Base-by-base conservation (phyloP, 2,113 vertebrate genomes). In the Ptilorrhoa leucosticta region DNA sequence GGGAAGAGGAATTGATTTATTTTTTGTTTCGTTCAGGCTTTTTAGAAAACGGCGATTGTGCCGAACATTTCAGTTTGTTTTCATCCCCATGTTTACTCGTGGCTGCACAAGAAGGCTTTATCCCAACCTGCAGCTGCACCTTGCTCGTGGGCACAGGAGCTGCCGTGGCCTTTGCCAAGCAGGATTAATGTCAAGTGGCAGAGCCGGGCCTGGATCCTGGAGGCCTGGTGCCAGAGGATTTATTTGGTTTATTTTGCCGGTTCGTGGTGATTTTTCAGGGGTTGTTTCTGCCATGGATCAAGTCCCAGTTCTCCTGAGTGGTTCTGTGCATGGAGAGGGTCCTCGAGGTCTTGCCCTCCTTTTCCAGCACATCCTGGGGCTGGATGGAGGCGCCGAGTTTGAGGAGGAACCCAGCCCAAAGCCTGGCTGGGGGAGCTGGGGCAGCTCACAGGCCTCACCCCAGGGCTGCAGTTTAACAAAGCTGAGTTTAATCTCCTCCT, bases 91-190 rank as follows among this genome's bases (percentile, higher is more conserved):
- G 56, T 90, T 40, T 53, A 50, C 48, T 48, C 54, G 48, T 18
- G 75, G 61, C 66, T 68, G 63, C 86, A 88, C 86, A 90, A 89
- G 81, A 86, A 69, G 56, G 37, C 64, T 50, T 91, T 87, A 53
- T 89, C 48, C 44, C 51, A 87, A 66, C 83, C 93, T 87, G 87
- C 87, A 93, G 83, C 89, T 96, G 96, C 91, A 86, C 86, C 93
- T 90, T 68, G 83, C 89, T 90, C 2, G 9, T 57, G 87, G 76
- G 89, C 89, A 70, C 53, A 60, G 45, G 40, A 72, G 63, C 61
- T 50, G 8, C 56, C 1, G 10, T 37, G 60, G 61, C 16, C 28
- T 61, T 51, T 94, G 83, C 93, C 93, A 91, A 87, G 26, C 37
- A 35, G 92, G 95, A 91, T 94, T 93, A 81, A 70, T 87, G 89